Base-by-base conservation (phyloP, 2,888 invertebrate genomes). In the Mesochorus sp. region DNA sequence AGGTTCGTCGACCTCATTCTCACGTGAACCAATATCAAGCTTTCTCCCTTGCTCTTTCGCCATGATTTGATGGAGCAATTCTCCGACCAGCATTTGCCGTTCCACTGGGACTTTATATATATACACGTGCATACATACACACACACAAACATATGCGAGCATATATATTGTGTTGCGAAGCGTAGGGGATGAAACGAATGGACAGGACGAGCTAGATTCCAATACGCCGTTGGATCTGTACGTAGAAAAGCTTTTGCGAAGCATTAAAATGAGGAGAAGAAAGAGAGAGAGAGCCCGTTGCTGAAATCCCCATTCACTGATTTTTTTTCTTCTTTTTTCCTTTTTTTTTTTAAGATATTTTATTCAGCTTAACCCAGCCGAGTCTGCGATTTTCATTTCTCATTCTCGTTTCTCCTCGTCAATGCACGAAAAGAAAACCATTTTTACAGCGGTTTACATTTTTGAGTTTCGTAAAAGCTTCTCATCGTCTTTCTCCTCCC, bases 1-100 rank as follows among this genome's bases (percentile, higher is more conserved):
- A n/a, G n/a, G 71, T 68, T 76, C 71, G 64, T 57, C 66, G 59
- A 66, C 64, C 71, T 70, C 80, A 59, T 51, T 74, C 73, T 76
- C 76, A 70, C 79, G 77, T 71, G 66, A 62, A n/a, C n/a, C 24
- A 19, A 34, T 55, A 34, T 47, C 31, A 28, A 28, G 47, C 51
- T 59, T 59, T 12, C 34, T 53, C 59, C 51, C 61, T 74, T 49
- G 31, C 49, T 66, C 51, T 8, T 57, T 12, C 26, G 31, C n/a
- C 53, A 44, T 53, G 74, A 74, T 74, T 74, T 67, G 42, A 74
- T 67, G 67, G 51, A 53, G 67, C 51, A 53, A 53, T 31, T 62
- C 66, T 55, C 67, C 61, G n/a, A 53, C 67, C 59, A 47, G 74
- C 44, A 74, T 67, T 59, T 53, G 44, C 42, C 44, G 53, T 34